Base-by-base conservation (phyloP, 1,140 invertebrate species). In the Antheraea pernyi region DNA sequence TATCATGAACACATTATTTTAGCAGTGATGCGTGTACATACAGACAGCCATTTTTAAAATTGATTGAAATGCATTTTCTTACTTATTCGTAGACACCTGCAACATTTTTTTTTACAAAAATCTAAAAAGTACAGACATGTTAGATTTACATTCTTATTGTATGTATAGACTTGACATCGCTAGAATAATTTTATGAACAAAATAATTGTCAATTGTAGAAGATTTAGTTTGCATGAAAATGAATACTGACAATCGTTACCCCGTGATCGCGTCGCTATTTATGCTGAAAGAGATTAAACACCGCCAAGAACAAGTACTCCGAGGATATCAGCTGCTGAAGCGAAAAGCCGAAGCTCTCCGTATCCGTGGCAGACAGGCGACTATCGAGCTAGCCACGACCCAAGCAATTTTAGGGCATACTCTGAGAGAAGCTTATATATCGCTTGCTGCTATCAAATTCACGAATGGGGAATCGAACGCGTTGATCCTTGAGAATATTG, bases 271-370 rank as follows among this genome's bases (percentile, higher is more conserved):
- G 0, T 92, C 90, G 0, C 72, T 90, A 13, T 92, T 86, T 64
- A 92, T 91, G 88, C 66, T 91, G 30, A 76, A 85, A 61, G 90
- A 92, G 71, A 97, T 97, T 94, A 97, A 97, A 84, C 93, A 96
- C 68, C 95, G 99, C 72, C 94, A 99, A 77, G 97, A 98, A 84
- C 99, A 98, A 65, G 99, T 99, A 53, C 97, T 99, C 86, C 99
- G 99, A 83, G 99, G 99, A 42, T 98, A 99, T 93, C 98, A 98
- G 84, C 94, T 99, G 62, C 91, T 99, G 22, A 99, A 99, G 91
- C 99, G 99, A 91, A 99, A 99, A 93, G 98, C 99, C 58, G 99
- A 99, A 95, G 99, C 99, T 53, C 93, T 99, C 67, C 98, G 99
- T 86, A 95, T 99, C 93, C 95, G 98, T 82, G 99, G 99, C 88